Evolutionary conservation across 2,888 invertebrate genomes (phyloP), one percentile per base, ranked within the genome.

Genomic region (Sphinx pinastri): DNA sequence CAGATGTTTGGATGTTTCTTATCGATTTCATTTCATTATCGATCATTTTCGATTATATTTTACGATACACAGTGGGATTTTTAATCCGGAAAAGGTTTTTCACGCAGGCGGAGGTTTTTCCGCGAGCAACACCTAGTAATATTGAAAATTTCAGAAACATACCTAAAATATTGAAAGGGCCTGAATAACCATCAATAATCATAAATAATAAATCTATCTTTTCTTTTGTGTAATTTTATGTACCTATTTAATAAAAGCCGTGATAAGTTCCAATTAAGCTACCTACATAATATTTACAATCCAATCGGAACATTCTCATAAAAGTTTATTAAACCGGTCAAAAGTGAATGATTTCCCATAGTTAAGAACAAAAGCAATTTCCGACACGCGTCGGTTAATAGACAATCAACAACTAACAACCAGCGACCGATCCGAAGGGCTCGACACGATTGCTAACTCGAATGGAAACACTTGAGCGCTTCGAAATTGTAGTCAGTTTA

Each of bases 291-390:
- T 57, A 25, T 57, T 25, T 25, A 25, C 6, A 57, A 57, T 13
- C 57, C 11, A 51, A 10, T 51, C 51, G 11, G 1, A 13, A 51
- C 51, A 51, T 11, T 51, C 13, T 3, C 13, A 51, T 55, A 54
- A n/a, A 52, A 54, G 16, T 54, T 51, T 2, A 51, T 6, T 8
- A 54, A 54, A 16, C 16, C 5, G 16, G 5, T 6, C 45, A 45
- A 12, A 8, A 7, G 19, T 19, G 19, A 47, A 10, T 49, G 13
- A 13, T 63, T 60, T 63, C 63, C 63, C 63, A 63, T 49, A 63
- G 63, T 63, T 67, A 58, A 19, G 68, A 74, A 70, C 74, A 77
- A 78, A 80, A 74, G 73, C 72, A 78, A 82, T 84, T 76, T 71
- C 70, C 71, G 78, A 38, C 79, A 71, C 76, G 70, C 73, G 74